phyloP scores from a whole-genome alignment of 2,113 vertebrate genomes.

The Microtus richardsoni region DNA sequence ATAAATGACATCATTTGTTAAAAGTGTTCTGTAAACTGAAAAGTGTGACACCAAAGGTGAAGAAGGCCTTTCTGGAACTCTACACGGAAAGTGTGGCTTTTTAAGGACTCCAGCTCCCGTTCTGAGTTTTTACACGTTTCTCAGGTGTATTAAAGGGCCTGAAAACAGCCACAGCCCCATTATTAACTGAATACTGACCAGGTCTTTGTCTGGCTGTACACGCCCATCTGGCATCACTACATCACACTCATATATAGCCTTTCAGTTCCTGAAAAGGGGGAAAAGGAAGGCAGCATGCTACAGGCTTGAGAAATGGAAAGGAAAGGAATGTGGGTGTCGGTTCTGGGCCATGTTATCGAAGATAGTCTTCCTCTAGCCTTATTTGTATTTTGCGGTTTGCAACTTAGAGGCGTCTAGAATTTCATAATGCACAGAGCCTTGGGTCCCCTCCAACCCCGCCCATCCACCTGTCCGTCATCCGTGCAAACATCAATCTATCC shows the following conservation, averaged over 20 bases:
- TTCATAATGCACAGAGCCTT: not conserved
- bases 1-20: slow-evolving; percentile 62
- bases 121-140: slow-evolving; percentile 17
- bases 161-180: not conserved
- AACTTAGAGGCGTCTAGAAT: not conserved
- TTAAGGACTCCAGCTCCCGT: not conserved
- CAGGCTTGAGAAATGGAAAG: not conserved
- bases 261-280: not conserved
- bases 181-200: not conserved
- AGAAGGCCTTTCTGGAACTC: not conserved
- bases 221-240: not conserved
- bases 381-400: not conserved
- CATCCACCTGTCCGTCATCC: no score
- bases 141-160: not conserved
- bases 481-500: not conserved
- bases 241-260: not conserved
- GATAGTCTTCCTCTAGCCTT: not conserved
- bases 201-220: not conserved
- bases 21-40: slow-evolving; percentile 67
- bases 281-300: not conserved
- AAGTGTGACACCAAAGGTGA: not conserved
- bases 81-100: not conserved
- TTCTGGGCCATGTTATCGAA: not conserved
- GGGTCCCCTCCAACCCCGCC: not conserved
- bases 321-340: not conserved